These are phyloP conservation scores for Melanocharis versteri DNA, from an alignment of 2,113 vertebrate genomes.

Conservation along the genomic window DNA sequence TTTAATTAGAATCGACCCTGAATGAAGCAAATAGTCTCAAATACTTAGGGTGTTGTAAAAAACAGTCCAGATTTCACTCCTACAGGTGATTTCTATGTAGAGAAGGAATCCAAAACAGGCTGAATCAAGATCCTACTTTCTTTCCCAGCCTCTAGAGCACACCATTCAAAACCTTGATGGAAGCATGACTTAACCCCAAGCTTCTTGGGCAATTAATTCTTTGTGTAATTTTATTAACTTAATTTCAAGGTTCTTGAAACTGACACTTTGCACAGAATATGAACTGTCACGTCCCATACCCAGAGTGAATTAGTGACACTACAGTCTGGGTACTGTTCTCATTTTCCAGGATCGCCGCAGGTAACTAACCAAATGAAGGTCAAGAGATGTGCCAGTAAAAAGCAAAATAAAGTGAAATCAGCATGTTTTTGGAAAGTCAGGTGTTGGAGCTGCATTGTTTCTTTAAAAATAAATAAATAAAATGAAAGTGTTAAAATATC, in stretches of 20 bases:
- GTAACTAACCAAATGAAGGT: not conserved
- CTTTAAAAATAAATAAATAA: not conserved
- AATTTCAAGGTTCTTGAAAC: not conserved
- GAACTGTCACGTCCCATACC: not conserved
- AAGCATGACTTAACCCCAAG: fast-evolving
- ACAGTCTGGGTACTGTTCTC: not conserved
- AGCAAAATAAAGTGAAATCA: not conserved
- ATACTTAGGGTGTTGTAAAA: not conserved
- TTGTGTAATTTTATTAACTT: not conserved
- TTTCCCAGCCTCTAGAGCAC: not conserved
- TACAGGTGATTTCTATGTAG: not conserved
- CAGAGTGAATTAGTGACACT: not conserved
- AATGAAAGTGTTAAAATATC: not conserved
- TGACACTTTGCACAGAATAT: not conserved
- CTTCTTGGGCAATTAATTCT: not conserved
- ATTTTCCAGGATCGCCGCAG: not conserved
- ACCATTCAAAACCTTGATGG: not conserved
- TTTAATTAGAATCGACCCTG: not conserved
- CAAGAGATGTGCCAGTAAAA: not conserved
- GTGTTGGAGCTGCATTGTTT: not conserved
- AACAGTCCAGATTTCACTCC: not conserved
- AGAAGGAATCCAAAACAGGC: not conserved
- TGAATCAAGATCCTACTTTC: not conserved
- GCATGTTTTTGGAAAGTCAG: not conserved
- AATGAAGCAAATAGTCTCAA: not conserved